Percentiles rank a stretch among this genome's conserved stretches.
These are phyloP conservation scores for Sebastes cheni DNA, from an alignment of 2,797 vertebrate genomes.

Conservation along the genomic window DNA sequence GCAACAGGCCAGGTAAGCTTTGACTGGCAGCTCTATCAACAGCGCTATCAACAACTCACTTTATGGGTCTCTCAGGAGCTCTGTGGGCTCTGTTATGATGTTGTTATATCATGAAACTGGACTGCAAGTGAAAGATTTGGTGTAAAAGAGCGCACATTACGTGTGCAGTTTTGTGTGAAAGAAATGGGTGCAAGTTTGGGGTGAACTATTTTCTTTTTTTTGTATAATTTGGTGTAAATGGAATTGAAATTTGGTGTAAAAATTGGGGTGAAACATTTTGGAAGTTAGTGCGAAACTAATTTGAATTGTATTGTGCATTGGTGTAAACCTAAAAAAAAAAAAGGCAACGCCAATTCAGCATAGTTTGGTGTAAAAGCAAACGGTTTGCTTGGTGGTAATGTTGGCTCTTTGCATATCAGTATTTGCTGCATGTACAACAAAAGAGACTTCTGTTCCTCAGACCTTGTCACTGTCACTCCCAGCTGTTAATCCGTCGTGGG, in stretches of 20 bases:
- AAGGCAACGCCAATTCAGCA: fast-evolving
- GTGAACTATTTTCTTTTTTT: background rate
- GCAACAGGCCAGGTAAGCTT: conserved; percentile 78
- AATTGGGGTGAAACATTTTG: no score
- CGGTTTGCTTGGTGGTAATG: no score
- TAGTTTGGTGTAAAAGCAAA: background rate
- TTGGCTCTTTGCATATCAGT: background rate
- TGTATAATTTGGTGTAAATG: background rate
- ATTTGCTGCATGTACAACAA: background rate
- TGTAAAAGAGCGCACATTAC: background rate
- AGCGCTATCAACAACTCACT: no score
- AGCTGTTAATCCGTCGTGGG: background rate
- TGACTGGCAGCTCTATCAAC: background rate
- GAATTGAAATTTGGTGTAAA: background rate
- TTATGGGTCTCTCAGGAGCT: background rate
- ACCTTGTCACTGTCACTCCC: background rate
- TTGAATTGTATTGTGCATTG: background rate
- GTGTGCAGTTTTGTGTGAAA: background rate
- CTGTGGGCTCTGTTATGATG: background rate
- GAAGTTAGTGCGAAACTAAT: background rate
- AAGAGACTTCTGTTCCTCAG: background rate
- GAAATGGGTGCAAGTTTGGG: background rate
- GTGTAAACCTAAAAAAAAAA: fast-evolving
- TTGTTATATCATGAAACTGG: background rate
- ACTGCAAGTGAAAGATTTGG: no score